Evolutionary conservation across 2,888 invertebrate species (phyloP).

Genomic region (Limnephilus marmoratus): DNA sequence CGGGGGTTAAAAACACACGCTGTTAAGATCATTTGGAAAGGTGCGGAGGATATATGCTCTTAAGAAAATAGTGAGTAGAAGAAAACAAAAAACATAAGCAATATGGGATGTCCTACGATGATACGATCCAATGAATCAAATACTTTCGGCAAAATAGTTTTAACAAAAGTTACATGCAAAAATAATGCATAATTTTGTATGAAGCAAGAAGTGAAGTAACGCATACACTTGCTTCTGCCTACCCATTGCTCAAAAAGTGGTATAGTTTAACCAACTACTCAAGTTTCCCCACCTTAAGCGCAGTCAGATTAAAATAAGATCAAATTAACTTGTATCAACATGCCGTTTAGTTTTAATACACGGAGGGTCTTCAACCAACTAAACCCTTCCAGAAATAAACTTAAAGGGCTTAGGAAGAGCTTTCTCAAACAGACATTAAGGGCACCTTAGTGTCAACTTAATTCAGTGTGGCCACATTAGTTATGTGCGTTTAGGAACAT

Average conservation of each 20-base stretch:
- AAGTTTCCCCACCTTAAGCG: neutral
- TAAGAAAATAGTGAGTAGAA: no score
- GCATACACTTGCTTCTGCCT: neutral
- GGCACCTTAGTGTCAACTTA: neutral
- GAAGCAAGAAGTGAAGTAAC: neutral
- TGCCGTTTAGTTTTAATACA: neutral
- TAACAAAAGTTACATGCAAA: no score
- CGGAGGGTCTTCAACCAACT: neutral
- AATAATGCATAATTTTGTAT: neutral
- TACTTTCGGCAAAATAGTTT: no score
- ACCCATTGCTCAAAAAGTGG: neutral
- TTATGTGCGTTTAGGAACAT: neutral
- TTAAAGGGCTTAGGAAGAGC: neutral
- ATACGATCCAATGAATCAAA: no score
- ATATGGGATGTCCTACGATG: no score
- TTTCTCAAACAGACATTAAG: neutral
- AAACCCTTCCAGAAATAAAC: neutral
- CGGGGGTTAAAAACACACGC: no score
- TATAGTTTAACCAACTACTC: neutral
- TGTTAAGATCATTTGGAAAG: no score
- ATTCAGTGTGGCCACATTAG: neutral
- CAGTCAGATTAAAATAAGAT: neutral
- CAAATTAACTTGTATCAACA: neutral
- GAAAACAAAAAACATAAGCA: no score
- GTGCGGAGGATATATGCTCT: no score